Evolutionary conservation across 2,797 vertebrate genomes (phyloP).

Genomic region (Esox lucius): DNA sequence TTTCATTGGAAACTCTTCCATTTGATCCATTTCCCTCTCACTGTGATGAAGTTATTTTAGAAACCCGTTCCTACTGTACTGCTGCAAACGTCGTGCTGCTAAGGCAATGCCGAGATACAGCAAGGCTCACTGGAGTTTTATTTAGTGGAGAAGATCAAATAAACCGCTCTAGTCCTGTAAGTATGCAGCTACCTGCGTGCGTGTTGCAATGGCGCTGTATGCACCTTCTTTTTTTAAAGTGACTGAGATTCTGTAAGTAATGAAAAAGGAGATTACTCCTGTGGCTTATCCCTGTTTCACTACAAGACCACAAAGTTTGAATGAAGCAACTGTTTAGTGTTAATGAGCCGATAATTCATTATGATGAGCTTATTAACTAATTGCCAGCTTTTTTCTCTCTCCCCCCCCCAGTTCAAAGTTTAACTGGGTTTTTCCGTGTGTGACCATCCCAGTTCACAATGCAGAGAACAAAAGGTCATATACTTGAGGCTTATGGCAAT

Average conservation of each 20-base stretch:
- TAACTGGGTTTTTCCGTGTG: slow-evolving; percentile 51
- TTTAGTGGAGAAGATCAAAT: background rate
- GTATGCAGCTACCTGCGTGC: background rate
- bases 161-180: background rate
- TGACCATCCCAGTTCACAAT: slow-evolving; percentile 45
- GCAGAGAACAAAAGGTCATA: slow-evolving; percentile 27
- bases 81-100: background rate
- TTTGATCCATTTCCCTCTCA: background rate
- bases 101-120: slow-evolving; percentile 1
- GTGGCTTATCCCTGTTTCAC: background rate
- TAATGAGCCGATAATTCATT: slow-evolving; percentile 61
- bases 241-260: background rate
- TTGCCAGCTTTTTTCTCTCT: slow-evolving; percentile 40
- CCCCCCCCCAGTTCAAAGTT: slow-evolving; percentile 37
- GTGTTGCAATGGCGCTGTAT: background rate
- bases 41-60: background rate
- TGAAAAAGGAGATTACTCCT: background rate
- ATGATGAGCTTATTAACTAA: slow-evolving; percentile 56
- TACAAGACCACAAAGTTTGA: slow-evolving; percentile 20
- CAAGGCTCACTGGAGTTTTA: slow-evolving; percentile 6
- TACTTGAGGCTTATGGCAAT: background rate
- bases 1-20: background rate
- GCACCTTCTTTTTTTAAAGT: background rate
- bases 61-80: background rate
- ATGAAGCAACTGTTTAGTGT: slow-evolving; percentile 21